Evolutionary conservation across 2,888 invertebrate species (phyloP), one percentile per base, ranked within the genome.

Genomic region (Reticulitermes lucifugus): DNA sequence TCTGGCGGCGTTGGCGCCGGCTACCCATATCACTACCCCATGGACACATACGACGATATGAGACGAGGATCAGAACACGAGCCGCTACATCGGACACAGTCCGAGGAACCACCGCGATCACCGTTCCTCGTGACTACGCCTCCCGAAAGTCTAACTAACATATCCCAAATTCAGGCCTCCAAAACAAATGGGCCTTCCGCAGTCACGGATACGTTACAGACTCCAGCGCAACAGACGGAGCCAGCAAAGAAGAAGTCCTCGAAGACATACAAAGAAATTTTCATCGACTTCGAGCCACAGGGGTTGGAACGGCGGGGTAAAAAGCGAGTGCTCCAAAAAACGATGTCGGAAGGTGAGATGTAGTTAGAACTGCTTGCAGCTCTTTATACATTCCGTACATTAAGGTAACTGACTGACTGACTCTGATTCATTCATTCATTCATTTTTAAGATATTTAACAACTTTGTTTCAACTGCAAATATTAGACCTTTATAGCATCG

Each of bases 211-310:
- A 71, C 86, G 84, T 25, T 87, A 87, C 22, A 85, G 87, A 83
- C 87, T 86, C 82, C 86, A 86, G 85, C 85, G 86, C 80, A 87
- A 87, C 43, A 43, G 46, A 18, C 35, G 41, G 77, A 77, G 41
- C 51, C 81, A 5, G 25, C 65, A 18, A 70, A 65, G 43, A 94
- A 73, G 55, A 84, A 80, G 87, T 25, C n/a, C n/a, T 65, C 65
- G 12, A 93, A 94, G 88, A 94, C 94, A 89, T 95, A 95, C 89
- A 94, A 94, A 88, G 97, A 97, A 91, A 97, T 97, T 85, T 95
- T 97, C 87, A 97, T 97, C 88, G 96, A 97, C 90, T 97, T 97
- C 90, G 96, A 97, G 91, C 97, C 97, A 10, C 93, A 94, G 87
- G 85, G 71, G 14, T 91, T 94, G 22, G 94, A 89, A 75, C 87